phyloP scores from a whole-genome alignment of 2,113 vertebrate species.

The Nibea albiflora region DNA sequence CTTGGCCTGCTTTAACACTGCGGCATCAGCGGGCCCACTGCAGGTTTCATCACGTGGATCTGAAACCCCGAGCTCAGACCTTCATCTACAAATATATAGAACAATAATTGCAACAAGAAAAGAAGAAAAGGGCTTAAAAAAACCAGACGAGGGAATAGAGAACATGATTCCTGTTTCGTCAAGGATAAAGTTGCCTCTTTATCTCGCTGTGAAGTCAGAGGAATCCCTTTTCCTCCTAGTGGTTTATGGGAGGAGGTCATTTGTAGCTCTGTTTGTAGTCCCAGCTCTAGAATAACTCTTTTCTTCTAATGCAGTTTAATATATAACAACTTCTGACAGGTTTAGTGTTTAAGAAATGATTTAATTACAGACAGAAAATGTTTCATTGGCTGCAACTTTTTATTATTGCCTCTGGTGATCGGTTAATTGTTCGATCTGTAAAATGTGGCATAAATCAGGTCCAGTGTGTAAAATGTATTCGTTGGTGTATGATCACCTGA shows the following conservation, averaged over 20 bases:
- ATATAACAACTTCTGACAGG: neutral
- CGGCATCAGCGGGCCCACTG: conserved; percentile 8
- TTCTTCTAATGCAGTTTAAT: neutral
- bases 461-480: too few species aligned
- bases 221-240: conserved; percentile 8
- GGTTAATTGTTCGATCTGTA: neutral
- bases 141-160: conserved; percentile 8
- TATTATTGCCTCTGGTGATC: neutral
- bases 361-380: neutral
- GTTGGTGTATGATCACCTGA: too few species aligned
- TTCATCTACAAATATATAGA: conserved; percentile 32
- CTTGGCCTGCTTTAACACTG: neutral
- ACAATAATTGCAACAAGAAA: conserved; percentile 33
- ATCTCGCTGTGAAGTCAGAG: conserved; percentile 28
- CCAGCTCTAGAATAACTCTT: neutral
- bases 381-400: neutral
- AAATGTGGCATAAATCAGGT: neutral
- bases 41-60: neutral
- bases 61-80: conserved; percentile 25
- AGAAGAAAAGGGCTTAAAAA: conserved; percentile 30
- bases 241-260: neutral
- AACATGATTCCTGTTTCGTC: conserved; percentile 5
- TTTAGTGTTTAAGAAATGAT: neutral
- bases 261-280: neutral
- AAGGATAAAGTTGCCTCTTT: conserved; percentile 31